Evolutionary conservation across 35 echinoderm and acorn worm genomes (phyloP).

Genomic region (Holothuria glaberrima): DNA sequence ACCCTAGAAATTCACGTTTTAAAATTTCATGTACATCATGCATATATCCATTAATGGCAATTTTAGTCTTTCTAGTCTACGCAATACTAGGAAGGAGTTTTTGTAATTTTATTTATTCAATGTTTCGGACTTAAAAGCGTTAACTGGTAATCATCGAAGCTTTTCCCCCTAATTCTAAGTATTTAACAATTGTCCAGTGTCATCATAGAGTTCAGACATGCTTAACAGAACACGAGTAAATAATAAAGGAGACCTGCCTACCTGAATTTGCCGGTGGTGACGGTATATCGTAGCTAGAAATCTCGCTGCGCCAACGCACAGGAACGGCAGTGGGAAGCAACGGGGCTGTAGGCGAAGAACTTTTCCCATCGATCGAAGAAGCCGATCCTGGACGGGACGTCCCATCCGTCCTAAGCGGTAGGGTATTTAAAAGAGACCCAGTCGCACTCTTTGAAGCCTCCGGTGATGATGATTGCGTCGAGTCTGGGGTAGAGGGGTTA

Average conservation of each 20-base stretch:
- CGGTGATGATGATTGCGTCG: not conserved
- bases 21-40: no score
- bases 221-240: no score
- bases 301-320: constrained; percentile 69
- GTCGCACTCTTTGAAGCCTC: not conserved
- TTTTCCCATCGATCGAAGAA: constrained; percentile 35
- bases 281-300: constrained; percentile 83
- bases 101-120: no score
- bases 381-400: constrained; percentile 10
- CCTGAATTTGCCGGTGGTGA: constrained; percentile 86
- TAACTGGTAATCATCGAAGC: no score
- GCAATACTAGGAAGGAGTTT: no score
- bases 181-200: no score
- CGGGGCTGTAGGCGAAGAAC: not conserved
- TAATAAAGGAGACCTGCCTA: not conserved
- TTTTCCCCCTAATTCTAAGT: no score
- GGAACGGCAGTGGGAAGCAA: not conserved
- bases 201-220: no score
- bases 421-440: not conserved
- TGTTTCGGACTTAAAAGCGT: no score
- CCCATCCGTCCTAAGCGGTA: not conserved
- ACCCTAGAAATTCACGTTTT: no score
- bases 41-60: no score
- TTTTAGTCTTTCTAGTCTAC: no score
- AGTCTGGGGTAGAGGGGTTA: not conserved